These are phyloP conservation scores for Thaleichthys pacificus DNA, from an alignment of 2,797 vertebrate genomes.

Conservation along the genomic window DNA sequence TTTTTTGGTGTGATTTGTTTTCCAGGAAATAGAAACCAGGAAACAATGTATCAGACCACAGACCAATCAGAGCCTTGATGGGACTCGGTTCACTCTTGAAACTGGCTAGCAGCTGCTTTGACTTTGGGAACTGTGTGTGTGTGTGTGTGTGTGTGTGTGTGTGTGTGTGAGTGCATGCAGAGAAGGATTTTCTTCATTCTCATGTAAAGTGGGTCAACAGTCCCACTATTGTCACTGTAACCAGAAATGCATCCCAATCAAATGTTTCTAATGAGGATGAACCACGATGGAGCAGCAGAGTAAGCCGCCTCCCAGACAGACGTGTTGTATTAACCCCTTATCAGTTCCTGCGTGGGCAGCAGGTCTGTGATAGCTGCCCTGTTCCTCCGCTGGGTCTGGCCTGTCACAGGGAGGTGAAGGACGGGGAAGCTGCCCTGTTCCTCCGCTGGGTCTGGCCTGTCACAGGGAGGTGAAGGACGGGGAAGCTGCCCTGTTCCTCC, in stretches of 20 bases:
- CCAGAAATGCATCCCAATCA: neutral
- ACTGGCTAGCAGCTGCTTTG: neutral
- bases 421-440: neutral
- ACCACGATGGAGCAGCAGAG: neutral
- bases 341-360: slow-evolving; percentile 7
- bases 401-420: neutral
- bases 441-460: neutral
- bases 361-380: neutral
- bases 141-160: neutral
- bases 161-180: neutral
- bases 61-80: slow-evolving; percentile 53
- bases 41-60: slow-evolving; percentile 46
- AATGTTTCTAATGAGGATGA: neutral
- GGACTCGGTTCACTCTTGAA: slow-evolving; percentile 23
- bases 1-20: slow-evolving; percentile 28
- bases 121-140: slow-evolving; percentile 3
- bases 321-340: slow-evolving; percentile 13
- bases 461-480: neutral
- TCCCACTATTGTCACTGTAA: neutral
- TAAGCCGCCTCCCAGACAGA: neutral
- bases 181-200: too few relatives aligned
- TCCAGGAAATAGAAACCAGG: slow-evolving; percentile 40
- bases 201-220: neutral
- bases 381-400: neutral
- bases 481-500: neutral